phyloP scores from a whole-genome alignment of 1,140 invertebrate genomes.

The Drosophila baimaii region DNA sequence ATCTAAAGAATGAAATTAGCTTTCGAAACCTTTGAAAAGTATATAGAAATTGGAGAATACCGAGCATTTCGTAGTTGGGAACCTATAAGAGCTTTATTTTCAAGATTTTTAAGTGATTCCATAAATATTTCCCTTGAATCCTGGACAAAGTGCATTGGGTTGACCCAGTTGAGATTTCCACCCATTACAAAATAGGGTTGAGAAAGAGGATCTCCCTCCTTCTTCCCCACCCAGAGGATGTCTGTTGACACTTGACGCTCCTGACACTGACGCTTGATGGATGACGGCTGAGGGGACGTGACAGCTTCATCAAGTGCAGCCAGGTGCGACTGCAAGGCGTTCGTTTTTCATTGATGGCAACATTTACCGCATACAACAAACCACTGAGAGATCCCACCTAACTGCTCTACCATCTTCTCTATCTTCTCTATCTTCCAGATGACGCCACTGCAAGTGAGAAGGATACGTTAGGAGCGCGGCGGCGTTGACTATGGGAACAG shows the following conservation, averaged over 20 bases:
- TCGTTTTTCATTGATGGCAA: constrained; percentile 21
- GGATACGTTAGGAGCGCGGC: constrained; percentile 87
- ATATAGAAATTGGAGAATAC: no score
- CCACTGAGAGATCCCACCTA: constrained; percentile 4
- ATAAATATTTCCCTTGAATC: background rate
- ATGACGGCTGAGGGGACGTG: constrained; percentile 35
- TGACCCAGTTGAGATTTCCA: constrained; percentile 13
- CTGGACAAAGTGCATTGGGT: background rate
- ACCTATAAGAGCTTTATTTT: no score
- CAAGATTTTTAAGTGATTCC: no score
- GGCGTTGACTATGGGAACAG: constrained; percentile 92
- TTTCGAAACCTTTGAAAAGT: no score
- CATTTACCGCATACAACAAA: constrained; percentile 21
- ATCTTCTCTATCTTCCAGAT: constrained; percentile 78
- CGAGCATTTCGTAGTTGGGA: no score
- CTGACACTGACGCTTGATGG: constrained; percentile 51
- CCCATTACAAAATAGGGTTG: no score
- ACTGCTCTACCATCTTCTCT: background rate
- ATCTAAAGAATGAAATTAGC: no score
- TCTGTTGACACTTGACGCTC: constrained; percentile 18
- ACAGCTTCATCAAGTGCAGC: constrained; percentile 67
- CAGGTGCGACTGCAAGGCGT: constrained; percentile 43
- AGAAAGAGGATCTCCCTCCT: background rate
- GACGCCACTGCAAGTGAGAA: constrained; percentile 88
- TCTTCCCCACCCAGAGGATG: background rate